These are phyloP conservation scores for Lepidurus couesii DNA, from an alignment of 1,140 invertebrate species.

Conservation along the genomic window DNA sequence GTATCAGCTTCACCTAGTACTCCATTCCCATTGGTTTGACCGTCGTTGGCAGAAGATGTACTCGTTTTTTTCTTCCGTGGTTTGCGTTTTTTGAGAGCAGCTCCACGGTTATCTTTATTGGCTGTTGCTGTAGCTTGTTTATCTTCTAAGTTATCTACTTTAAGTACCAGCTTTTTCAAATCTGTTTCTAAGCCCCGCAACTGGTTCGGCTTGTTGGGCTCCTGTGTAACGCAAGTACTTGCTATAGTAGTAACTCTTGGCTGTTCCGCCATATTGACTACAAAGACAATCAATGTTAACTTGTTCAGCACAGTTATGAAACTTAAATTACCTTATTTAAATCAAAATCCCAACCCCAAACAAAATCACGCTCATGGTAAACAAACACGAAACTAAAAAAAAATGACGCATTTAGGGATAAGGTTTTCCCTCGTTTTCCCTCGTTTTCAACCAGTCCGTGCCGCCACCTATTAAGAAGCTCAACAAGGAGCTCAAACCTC, in stretches of 20 bases:
- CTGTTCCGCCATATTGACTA: neutral
- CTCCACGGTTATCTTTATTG: neutral
- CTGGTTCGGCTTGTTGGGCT: neutral
- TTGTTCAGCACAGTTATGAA: neutral
- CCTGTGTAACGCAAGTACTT: neutral
- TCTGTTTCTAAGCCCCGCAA: neutral
- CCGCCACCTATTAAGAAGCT: too few species aligned
- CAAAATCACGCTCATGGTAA: neutral
- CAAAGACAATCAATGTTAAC: neutral
- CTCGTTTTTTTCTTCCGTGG: neutral
- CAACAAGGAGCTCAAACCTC: neutral
- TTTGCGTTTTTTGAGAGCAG: neutral
- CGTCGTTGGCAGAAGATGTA: neutral
- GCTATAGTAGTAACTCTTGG: neutral
- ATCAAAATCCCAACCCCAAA: neutral
- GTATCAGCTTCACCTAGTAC: neutral
- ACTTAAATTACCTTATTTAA: neutral
- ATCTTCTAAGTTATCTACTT: neutral
- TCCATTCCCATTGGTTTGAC: neutral
- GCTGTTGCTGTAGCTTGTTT: neutral
- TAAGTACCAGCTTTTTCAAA: slow-evolving; percentile 10
- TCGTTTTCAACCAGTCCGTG: too few species aligned
- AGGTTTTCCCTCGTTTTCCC: neutral
- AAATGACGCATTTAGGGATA: neutral
- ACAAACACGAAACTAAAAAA: neutral